Evolutionary conservation across 2,113 vertebrate species (phyloP), one percentile per base, ranked within the genome.

Genomic region (Lepisosteus osseus): DNA sequence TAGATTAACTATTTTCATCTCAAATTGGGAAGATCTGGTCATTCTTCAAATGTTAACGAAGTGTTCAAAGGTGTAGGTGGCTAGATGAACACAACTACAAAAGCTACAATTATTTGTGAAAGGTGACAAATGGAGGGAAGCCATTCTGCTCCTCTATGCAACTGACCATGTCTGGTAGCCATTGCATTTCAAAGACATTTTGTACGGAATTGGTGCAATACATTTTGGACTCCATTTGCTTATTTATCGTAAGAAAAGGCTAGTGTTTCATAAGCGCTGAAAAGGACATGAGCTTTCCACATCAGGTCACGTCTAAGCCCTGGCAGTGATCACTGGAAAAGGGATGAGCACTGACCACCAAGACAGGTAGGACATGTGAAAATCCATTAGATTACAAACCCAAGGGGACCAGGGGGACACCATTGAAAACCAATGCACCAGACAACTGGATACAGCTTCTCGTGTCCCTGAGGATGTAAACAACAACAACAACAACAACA

Each of bases 311-410:
- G 78, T 84, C 79, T 76, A 68, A 72, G 29, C 71, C 76, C 80
- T 69, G 69, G 73, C 80, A 84, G 80, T 77, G 72, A 55, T 73
- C 43, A 41, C 70, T 47, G 68, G 79, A 85, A 82, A 79, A 90
- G 79, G 82, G 83, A 90, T 90, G 88, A 88, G 77, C 82, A 77
- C 72, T 42, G 78, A 76, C 70, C 82, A 84, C 82, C 84, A 86
- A 86, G 86, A 86, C 69, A 73, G 87, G 88, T 88, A 90, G 85
- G 80, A 91, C 91, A 89, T 84, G 91, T 91, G 81, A 85, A 88
- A 90, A 86, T 84, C 85, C 86, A 90, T 90, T 90, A 89, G 84
- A 86, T 79, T 82, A 87, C 76, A 70, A 68, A 67, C 69, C 11
- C 3, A 57, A 73, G 72, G 75, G 72, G 71, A 78, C 69, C 15